A percentile compares a stretch with the other conserved stretches of the same genome.
Evolutionary conservation across 2,113 vertebrate species (phyloP).

Genomic region (Merops nubicus): DNA sequence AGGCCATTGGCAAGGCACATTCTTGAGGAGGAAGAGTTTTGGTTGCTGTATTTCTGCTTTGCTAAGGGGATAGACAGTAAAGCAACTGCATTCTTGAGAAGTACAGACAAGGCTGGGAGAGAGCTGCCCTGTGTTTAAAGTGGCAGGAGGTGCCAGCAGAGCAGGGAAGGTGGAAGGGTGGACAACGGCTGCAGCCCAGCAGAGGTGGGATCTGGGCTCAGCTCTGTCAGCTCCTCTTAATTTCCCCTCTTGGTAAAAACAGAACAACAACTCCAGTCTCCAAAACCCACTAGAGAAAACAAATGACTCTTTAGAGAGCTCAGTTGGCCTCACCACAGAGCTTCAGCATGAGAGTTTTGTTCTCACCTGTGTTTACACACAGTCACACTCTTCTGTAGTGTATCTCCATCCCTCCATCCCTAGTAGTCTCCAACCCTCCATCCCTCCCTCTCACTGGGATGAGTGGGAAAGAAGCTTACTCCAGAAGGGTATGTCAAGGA

Average conservation of each 20-base stretch:
- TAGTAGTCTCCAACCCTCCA: background rate
- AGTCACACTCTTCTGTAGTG: background rate
- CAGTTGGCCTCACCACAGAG: background rate
- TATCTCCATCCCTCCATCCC: background rate
- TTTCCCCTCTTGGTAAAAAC: background rate
- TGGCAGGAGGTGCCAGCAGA: background rate
- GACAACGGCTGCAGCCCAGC: background rate
- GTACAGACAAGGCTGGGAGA: background rate
- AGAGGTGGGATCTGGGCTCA: background rate
- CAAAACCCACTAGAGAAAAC: background rate
- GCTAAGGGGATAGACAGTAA: background rate
- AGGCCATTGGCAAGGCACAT: slow-evolving; percentile 62
- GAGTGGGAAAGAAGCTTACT: background rate
- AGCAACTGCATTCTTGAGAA: background rate
- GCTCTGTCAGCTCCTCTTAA: background rate
- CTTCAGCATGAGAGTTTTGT: background rate
- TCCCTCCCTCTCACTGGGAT: background rate
- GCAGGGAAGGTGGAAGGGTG: background rate
- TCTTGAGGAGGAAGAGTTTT: slow-evolving; percentile 57
- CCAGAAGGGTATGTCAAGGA: background rate
- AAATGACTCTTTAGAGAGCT: background rate
- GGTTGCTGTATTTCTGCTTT: slow-evolving; percentile 26
- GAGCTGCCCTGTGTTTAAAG: background rate
- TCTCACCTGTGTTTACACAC: background rate
- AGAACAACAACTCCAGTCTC: background rate